Evolutionary conservation across 2,888 invertebrate species (phyloP).

Genomic region (Melipona bicolor): DNA sequence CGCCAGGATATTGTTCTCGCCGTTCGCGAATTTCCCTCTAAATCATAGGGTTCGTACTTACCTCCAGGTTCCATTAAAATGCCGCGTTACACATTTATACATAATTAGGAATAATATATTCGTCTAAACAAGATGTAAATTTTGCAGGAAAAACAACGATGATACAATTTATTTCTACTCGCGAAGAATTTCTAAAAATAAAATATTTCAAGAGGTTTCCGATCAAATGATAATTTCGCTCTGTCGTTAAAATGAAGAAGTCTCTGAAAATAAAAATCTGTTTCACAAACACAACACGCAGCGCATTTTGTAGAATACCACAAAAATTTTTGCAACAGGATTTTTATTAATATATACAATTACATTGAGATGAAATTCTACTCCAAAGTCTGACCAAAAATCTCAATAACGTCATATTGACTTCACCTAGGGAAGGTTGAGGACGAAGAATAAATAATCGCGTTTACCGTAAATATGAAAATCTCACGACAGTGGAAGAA

Average conservation of each 20-base stretch:
- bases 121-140: neutral
- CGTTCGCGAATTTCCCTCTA: conserved; percentile 30
- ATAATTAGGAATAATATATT: neutral
- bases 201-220: neutral
- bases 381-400: too few species aligned
- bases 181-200: neutral
- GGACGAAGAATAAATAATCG: conserved; percentile 4
- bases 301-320: too few species aligned
- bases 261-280: too few species aligned
- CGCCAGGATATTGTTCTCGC: conserved; percentile 49
- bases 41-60: neutral
- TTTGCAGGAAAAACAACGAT: neutral
- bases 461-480: conserved; percentile 36
- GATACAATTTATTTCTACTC: neutral
- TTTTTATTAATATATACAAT: too few species aligned
- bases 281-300: too few species aligned
- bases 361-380: too few species aligned
- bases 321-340: too few species aligned
- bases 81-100: too few species aligned
- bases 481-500: conserved; percentile 23
- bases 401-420: neutral
- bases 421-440: neutral
- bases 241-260: too few species aligned
- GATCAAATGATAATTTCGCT: too few species aligned
- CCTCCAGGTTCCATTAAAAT: neutral